A percentile compares a stretch with the other conserved stretches of the same genome.
These are phyloP conservation scores for Lycaon pictus DNA, from an alignment of 2,113 vertebrate genomes.

Conservation along the genomic window DNA sequence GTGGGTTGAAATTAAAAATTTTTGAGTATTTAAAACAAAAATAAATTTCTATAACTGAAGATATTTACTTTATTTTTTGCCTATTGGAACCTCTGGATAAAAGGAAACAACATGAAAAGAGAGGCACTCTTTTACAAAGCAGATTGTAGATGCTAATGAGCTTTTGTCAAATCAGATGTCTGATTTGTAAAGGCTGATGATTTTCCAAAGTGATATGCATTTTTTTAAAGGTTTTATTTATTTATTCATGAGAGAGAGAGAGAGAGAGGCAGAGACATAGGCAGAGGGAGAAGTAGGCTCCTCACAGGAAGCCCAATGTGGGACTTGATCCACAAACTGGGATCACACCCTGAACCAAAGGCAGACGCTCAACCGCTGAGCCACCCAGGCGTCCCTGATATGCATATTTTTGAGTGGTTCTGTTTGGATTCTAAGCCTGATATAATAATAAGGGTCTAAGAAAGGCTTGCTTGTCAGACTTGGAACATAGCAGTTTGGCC, in stretches of 20 bases:
- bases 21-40: background rate
- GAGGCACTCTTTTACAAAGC: constrained; percentile 1
- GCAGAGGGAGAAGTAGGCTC: too few species aligned
- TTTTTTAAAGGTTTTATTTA: background rate
- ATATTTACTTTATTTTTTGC: constrained; percentile 9
- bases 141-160: constrained; percentile 14
- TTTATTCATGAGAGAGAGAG: too few species aligned
- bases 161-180: background rate
- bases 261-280: too few species aligned
- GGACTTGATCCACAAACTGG: too few species aligned
- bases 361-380: too few species aligned
- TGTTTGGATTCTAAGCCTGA: background rate
- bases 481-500: background rate
- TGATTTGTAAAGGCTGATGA: constrained; percentile 26
- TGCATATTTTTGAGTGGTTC: background rate
- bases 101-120: background rate
- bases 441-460: background rate
- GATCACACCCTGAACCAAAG: too few species aligned
- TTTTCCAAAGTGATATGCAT: background rate
- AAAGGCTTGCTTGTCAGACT: constrained; percentile 18
- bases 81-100: background rate
- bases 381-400: background rate
- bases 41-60: background rate
- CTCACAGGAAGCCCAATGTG: too few species aligned
- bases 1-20: constrained; percentile 5